phyloP scores from a whole-genome alignment of 92 coral and sea anemone species.

The Actinostola sp. region DNA sequence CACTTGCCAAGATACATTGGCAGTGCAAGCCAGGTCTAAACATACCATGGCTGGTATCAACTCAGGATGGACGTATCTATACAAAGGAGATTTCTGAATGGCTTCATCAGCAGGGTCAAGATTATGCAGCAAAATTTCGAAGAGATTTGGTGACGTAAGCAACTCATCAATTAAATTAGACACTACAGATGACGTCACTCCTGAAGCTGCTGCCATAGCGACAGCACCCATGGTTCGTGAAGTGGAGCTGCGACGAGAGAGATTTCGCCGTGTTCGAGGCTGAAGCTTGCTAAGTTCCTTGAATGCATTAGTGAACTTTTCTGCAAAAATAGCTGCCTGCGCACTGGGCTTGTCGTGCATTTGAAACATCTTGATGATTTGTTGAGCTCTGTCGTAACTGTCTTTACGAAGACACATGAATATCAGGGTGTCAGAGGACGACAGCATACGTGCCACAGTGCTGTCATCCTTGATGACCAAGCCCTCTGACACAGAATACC shows the following conservation, averaged over 20 bases:
- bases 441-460: constrained; percentile 89
- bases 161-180: constrained; percentile 81
- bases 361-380: constrained; percentile 91
- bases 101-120: constrained; percentile 51
- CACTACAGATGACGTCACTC: constrained; percentile 67
- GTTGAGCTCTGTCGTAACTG: constrained; percentile 88
- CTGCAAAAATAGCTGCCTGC: constrained; percentile 87
- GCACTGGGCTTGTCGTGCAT: constrained; percentile 79
- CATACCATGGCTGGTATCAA: constrained; percentile 86
- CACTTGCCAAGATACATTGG: constrained; percentile 61
- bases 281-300: constrained; percentile 75
- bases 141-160: constrained; percentile 64
- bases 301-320: constrained; percentile 73
- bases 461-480: constrained; percentile 69
- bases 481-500: constrained; percentile 41
- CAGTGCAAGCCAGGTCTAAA: constrained; percentile 84
- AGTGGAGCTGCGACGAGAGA: constrained; percentile 26
- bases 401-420: constrained; percentile 99
- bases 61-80: constrained; percentile 68
- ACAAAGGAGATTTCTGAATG: constrained; percentile 58
- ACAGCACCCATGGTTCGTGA: constrained; percentile 78
- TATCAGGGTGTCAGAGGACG: constrained; percentile 90
- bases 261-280: constrained; percentile 54
- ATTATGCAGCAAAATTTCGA: constrained; percentile 48
- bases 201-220: constrained; percentile 99